Evolutionary conservation across 2,797 vertebrate genomes (phyloP), one percentile per base, ranked within the genome.

Genomic region (Bovichtus variegatus): DNA sequence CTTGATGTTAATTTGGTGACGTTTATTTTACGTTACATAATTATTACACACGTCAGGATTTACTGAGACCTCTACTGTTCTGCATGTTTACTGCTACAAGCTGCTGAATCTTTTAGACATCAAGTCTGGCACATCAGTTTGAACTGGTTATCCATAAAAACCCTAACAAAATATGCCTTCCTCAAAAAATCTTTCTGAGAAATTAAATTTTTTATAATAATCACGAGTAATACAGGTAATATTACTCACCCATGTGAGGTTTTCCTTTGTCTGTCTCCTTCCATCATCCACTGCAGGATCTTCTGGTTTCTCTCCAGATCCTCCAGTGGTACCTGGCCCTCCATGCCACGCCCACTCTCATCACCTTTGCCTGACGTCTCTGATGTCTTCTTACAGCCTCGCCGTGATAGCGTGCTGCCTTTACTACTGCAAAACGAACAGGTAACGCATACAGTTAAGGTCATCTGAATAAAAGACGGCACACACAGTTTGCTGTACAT

Each of bases 261-360:
- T 93, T 97, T 98, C 88, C 96, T 96, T 90, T 98, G 97, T 79
- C 97, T 91, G 83, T 99, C 97, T 77, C 98, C 98, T 57, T 99
- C 97, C 83, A 98, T 97, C 95, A 98, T 97, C 98, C 98, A 99
- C 90, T 98, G 97, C 90, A 98, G 89, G 88, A 99, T 98, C 93
- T 98, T 98, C 95, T 98, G 97, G 92, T 97, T 97, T 87, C 96
- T 96, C 87, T 98, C 97, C 62, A 94, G 84, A 0, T 98, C 97
- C 80, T 98, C 97, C 15, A 95, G 83, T 5, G 95, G 94, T 54
- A 96, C 96, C 38, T 95, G 95, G 59, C 92, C 89, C 46, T 99
- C 98, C 66, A 94, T 61, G 82, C 80, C 93, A 2, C 94, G 90
- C 3, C 91, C 88, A 21, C 88, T 86, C 59, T 95, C 93, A 0